Percentiles rank a stretch among this genome's conserved stretches.
Evolutionary conservation across 2,113 vertebrate species (phyloP).

Genomic region (Erythrocercus mccallii): DNA sequence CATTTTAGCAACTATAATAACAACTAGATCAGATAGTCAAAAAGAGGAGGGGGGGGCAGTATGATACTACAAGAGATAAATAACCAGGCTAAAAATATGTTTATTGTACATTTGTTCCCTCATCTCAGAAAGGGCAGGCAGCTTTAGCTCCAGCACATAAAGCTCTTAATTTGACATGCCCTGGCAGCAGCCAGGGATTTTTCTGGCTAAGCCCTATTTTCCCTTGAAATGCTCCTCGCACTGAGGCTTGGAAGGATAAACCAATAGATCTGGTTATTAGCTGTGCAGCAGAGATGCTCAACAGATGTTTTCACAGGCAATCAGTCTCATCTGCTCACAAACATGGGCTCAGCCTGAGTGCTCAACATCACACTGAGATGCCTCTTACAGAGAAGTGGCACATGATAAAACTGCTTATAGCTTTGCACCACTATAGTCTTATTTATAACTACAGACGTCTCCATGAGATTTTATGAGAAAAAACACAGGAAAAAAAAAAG

Average conservation of each 20-base stretch:
- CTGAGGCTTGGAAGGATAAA: not conserved
- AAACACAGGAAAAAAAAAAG: not conserved
- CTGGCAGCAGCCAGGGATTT: not conserved
- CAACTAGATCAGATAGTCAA: not conserved
- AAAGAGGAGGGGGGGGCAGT: rapidly evolving
- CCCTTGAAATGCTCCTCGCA: not conserved
- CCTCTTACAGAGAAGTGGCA: not conserved
- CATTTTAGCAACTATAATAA: not conserved
- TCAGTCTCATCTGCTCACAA: not conserved
- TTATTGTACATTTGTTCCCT: not conserved
- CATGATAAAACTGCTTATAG: not conserved
- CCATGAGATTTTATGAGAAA: not conserved
- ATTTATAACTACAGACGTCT: not conserved
- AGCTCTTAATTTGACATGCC: not conserved
- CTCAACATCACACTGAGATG: not conserved
- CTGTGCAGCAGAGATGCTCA: not conserved
- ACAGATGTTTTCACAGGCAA: not conserved
- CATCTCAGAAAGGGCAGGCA: not conserved
- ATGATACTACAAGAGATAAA: not conserved
- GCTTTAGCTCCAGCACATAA: not conserved
- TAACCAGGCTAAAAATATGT: not conserved
- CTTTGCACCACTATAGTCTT: not conserved
- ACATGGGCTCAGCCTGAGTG: not conserved
- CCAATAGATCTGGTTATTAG: not conserved
- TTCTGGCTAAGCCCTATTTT: not conserved